Evolutionary conservation across 2,113 vertebrate genomes (phyloP), one percentile per base, ranked within the genome.

Genomic region (Malurus cyaneus): DNA sequence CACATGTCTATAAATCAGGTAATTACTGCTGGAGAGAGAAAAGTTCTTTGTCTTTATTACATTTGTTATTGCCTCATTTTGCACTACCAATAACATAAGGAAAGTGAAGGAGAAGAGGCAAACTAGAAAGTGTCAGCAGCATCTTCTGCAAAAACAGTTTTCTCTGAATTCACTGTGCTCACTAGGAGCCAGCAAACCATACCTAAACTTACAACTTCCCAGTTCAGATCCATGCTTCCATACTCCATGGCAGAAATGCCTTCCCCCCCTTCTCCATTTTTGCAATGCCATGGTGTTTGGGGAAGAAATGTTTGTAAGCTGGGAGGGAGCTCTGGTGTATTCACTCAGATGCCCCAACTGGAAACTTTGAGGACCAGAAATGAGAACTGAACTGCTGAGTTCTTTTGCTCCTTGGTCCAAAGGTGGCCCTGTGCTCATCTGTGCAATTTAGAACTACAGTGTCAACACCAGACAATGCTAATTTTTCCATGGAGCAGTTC

Each of bases 331-430:
- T 85, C 28, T 19, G 29, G 25, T 50, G 17, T 26, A 12, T 67
- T 79, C 39, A 76, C 16, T 10, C 56, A 81, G 34, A 34, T 60
- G 28, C 18, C 18, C 32, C 71, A 15, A 74, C 10, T 80, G 10
- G 61, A 76, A 88, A 17, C 6, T 11, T 32, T 54, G 44, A 73
- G 34, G 32, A 66, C 31, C 7, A 57, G 39, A 39, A 46, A 39
- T 26, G 29, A 64, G 34, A 82, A n/a, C 7, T 54, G 19, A 78
- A 41, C 34, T 2, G 2, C 41, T 72, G 23, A 23, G 18, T 61
- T 53, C 0, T 0, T 26, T 64, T n/a, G 11, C 6, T 3, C 8
- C n/a, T 62, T 61, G 9, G 15, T 69, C 36, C 23, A 23, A 41
- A 73, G 50, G 23, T 12, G 3, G 12, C 29, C 8, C 28, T 64